A percentile compares a stretch with the other conserved stretches of the same genome.
Evolutionary conservation across 23 tunicate genomes (phyloP).

Genomic region (Styela plicata): DNA sequence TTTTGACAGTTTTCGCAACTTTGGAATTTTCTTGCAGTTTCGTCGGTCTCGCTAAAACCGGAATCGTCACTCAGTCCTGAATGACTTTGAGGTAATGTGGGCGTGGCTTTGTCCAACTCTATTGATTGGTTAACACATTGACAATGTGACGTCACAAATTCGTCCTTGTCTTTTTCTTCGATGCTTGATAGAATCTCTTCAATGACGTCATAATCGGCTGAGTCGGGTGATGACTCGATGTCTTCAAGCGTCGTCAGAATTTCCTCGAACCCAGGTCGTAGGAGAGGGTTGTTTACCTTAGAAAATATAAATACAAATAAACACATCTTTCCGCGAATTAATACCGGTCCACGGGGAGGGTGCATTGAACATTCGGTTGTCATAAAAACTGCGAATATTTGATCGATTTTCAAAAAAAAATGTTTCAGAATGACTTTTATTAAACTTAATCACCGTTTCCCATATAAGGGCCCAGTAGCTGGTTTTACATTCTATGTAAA

Average conservation of each 20-base stretch:
- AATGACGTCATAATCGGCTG: neutral
- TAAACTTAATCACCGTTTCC: too few relatives aligned
- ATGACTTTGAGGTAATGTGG: neutral
- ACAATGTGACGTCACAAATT: neutral
- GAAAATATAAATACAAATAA: too few relatives aligned
- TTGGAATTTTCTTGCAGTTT: neutral
- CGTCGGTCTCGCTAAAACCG: neutral
- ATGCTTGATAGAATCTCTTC: neutral
- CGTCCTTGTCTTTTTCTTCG: too few relatives aligned
- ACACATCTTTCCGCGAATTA: too few relatives aligned
- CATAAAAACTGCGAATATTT: too few relatives aligned
- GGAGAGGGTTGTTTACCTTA: neutral
- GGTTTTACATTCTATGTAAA: too few relatives aligned
- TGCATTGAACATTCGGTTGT: too few relatives aligned
- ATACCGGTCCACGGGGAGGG: too few relatives aligned
- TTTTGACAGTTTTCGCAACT: neutral
- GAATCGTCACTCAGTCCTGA: conserved; percentile 11
- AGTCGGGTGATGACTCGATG: neutral
- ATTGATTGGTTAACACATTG: neutral
- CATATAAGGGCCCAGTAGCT: too few relatives aligned
- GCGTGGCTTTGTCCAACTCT: neutral
- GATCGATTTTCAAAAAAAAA: too few relatives aligned
- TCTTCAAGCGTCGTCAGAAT: neutral
- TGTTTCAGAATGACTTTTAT: too few relatives aligned
- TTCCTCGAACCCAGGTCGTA: neutral